phyloP scores from a whole-genome alignment of 2,113 vertebrate species.

The Thunnus maccoyii region DNA sequence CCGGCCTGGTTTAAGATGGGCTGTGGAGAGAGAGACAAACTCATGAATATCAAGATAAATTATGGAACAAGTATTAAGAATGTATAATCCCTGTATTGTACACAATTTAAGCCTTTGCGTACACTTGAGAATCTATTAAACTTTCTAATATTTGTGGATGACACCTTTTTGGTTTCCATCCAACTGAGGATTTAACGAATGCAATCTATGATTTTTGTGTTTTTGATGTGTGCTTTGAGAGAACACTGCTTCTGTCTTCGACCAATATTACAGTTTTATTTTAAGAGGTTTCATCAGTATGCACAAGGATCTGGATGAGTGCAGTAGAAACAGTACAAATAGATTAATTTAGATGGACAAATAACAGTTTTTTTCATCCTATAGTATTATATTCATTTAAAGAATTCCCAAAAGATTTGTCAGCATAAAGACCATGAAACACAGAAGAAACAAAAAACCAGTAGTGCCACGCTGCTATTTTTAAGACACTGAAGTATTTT shows the following conservation, averaged over 20 bases:
- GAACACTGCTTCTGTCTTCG: neutral
- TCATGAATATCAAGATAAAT: conserved; percentile 27
- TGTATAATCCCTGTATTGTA: neutral
- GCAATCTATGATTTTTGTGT: neutral
- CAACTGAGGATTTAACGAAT: conserved; percentile 10
- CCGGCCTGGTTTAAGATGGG: conserved; percentile 90
- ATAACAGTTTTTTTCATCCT: neutral
- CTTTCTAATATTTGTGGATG: neutral
- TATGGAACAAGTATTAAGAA: neutral
- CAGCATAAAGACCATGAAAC: conserved; percentile 2
- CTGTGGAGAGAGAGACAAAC: conserved; percentile 77
- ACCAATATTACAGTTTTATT: too few species aligned
- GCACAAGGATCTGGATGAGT: neutral
- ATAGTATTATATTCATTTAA: neutral
- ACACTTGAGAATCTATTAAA: neutral
- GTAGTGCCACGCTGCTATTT: conserved; percentile 33
- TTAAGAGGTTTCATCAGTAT: neutral
- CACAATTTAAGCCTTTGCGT: neutral
- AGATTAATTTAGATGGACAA: neutral
- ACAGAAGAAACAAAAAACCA: neutral
- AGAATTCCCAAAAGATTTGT: neutral
- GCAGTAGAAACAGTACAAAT: neutral
- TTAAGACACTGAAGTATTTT: conserved; percentile 56
- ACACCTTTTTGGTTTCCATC: neutral
- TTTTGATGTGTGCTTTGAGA: neutral